phyloP scores from a whole-genome alignment of 2,797 vertebrate species.

The Pipistrellus nathusii region DNA sequence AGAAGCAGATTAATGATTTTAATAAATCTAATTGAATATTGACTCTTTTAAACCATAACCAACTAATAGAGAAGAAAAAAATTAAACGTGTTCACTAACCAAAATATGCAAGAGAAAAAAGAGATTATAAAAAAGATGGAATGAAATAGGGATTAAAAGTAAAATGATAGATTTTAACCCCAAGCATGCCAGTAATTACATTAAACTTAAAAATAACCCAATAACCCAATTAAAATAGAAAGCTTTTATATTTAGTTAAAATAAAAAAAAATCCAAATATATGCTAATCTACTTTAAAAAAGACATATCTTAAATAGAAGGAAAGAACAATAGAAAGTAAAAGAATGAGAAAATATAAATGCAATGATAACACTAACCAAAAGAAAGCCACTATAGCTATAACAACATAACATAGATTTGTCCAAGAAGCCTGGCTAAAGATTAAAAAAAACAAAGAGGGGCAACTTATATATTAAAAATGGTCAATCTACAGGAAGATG shows the following conservation, averaged over 20 bases:
- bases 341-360: not conserved
- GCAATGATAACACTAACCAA: not conserved
- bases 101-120: not conserved
- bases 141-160: conserved; percentile 15
- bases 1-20: not conserved
- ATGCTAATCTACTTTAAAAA: not conserved
- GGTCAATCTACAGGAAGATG: not conserved
- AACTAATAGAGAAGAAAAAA: conserved; percentile 16
- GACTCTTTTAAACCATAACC: not conserved
- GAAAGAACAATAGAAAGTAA: not conserved
- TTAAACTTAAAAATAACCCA: conserved; percentile 37
- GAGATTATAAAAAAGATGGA: not conserved
- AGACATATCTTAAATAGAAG: not conserved
- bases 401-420: not conserved
- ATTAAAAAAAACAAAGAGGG: not conserved
- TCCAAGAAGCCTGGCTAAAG: not conserved
- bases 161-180: not conserved
- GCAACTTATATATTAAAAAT: not conserved
- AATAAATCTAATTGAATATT: conserved; percentile 10
- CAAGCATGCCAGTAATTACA: not conserved
- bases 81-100: not conserved
- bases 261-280: not conserved
- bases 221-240: conserved; percentile 5
- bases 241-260: conserved; percentile 9
- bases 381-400: not conserved